Base-by-base conservation (phyloP, 2,797 vertebrate species). In the Oryzias sinensis region DNA sequence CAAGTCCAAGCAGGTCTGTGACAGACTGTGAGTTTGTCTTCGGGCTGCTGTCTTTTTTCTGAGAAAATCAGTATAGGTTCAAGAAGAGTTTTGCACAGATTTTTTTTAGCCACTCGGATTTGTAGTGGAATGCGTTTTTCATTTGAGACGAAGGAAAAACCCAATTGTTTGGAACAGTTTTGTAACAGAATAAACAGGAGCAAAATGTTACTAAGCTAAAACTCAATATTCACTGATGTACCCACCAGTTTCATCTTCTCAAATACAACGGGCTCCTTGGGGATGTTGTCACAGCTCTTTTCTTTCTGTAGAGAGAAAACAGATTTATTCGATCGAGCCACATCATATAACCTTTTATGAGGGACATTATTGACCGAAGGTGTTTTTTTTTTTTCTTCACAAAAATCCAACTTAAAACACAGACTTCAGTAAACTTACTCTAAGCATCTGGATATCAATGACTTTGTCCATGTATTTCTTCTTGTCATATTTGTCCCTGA, bases 401-500 rank as follows among this genome's bases (percentile, higher is more conserved):
- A 9, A 6, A 16, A 14, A 55, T 65, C 24, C 20, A 25, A 3
- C 46, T 22, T 17, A 15, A 60, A 16, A 49, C 8, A 37, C 33
- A 37, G 3, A 13, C 33, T 11, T 37, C 33, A 37, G 14, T 4
- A n/a, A 43, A 90, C 94, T 86, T 69, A 98, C 97, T 91, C 93
- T 94, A 48, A 96, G 94, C 5, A 93, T 86, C 27, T 54, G 92
- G 85, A 99, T 92, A 85, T 99, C 95, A 7, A 99, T 92, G 75
- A 96, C 95, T 62, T 95, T 94, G 88, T 99, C 97, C 85, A 98
- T 93, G 77, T 96, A 97, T 72, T 98, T 99, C 88, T 98, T 99
- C 89, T 95, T 98, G 22, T 98, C 97, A 0, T 99, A 99, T 81
- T 99, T 99, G 80, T 99, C 97, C 80, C 97, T 89, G 77, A 99